Evolutionary conservation across 2,797 vertebrate genomes (phyloP).

Genomic region (Fringilla coelebs): DNA sequence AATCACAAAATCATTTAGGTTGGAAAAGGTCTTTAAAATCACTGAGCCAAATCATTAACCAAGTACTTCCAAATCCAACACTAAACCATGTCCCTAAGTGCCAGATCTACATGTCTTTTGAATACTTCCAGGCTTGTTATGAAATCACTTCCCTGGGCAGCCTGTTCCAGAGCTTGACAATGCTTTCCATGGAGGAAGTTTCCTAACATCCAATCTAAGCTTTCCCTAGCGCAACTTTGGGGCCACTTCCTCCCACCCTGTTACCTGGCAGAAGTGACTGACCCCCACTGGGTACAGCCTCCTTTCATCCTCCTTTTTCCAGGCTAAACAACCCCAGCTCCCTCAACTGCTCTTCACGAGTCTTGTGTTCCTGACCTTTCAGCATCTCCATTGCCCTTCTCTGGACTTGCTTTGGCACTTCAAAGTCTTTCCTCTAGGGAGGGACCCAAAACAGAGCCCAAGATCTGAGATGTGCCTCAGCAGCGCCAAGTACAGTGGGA

Average conservation of each 20-base stretch:
- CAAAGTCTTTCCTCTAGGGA: background rate
- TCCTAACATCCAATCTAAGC: background rate
- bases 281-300: rapidly evolving
- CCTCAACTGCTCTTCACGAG: background rate
- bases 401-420: background rate
- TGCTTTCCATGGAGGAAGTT: background rate
- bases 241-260: background rate
- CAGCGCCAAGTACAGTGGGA: rapidly evolving
- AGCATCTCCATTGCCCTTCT: background rate
- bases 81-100: background rate
- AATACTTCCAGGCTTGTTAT: background rate
- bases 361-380: background rate
- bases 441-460: background rate
- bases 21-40: background rate
- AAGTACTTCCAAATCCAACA: background rate
- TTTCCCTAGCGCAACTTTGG: background rate
- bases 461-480: background rate
- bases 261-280: background rate
- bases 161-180: background rate
- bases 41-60: background rate
- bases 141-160: background rate
- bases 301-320: background rate
- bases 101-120: background rate
- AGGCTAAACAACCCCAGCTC: background rate
- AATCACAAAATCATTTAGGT: background rate